Evolutionary conservation across 2,113 vertebrate species (phyloP).

Genomic region (Nycticebus coucang): DNA sequence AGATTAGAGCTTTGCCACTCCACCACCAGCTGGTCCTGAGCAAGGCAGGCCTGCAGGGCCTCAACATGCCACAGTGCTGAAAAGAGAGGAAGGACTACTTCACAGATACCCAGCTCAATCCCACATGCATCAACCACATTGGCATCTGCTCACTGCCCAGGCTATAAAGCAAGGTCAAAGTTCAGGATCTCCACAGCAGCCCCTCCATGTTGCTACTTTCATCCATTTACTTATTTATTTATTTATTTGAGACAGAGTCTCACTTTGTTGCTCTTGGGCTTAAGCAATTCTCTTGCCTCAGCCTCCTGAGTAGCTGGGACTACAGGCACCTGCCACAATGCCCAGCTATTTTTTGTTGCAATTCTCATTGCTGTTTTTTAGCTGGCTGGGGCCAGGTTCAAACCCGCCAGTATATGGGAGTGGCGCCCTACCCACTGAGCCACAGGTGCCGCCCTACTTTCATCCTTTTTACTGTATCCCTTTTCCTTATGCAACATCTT

Average conservation of each 20-base stretch:
- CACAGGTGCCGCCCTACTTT: neutral
- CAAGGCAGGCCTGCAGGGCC: neutral
- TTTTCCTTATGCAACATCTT: neutral
- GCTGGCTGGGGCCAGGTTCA: no score
- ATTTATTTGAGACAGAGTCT: no score
- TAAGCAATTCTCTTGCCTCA: no score
- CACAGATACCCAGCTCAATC: neutral
- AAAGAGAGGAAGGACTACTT: conserved; percentile 8
- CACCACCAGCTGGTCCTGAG: conserved; percentile 77
- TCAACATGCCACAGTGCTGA: conserved; percentile 75
- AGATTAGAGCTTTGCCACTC: conserved; percentile 75
- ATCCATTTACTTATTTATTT: no score
- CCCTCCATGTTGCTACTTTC: neutral
- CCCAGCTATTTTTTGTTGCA: no score
- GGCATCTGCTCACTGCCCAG: neutral
- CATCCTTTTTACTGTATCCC: neutral
- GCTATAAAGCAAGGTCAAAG: neutral
- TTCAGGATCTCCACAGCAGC: neutral
- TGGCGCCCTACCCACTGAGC: no score
- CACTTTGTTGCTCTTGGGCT: no score
- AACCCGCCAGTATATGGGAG: no score
- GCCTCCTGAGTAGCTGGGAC: no score
- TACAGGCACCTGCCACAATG: no score
- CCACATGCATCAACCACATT: neutral
- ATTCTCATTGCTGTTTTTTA: no score